These are phyloP conservation scores for Pluvialis apricaria DNA, from an alignment of 2,113 vertebrate genomes.

Conservation along the genomic window DNA sequence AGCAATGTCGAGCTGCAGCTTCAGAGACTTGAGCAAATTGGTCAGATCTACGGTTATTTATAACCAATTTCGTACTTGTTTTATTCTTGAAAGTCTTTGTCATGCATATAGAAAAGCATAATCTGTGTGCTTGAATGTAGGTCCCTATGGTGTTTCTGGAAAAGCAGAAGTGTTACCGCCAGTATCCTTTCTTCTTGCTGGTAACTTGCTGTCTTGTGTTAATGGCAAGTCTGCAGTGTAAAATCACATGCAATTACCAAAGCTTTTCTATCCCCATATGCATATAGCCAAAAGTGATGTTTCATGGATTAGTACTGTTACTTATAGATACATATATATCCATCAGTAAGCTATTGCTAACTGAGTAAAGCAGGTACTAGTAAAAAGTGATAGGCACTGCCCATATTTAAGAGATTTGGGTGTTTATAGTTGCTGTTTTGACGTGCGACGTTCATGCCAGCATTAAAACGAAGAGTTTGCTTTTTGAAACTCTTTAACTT, in stretches of 20 bases:
- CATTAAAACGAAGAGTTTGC: conserved; percentile 2
- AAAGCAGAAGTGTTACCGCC: conserved; percentile 20
- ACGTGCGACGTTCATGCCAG: conserved; percentile 31
- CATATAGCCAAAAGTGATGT: conserved; percentile 45
- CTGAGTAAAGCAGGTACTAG: conserved; percentile 39
- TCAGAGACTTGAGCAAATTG: conserved; percentile 36
- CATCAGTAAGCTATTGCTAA: conserved; percentile 15
- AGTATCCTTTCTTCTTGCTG: conserved; percentile 36
- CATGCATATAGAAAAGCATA: not conserved
- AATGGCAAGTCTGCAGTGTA: conserved; percentile 50
- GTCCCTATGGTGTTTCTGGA: conserved; percentile 32
- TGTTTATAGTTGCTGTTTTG: conserved; percentile 42
- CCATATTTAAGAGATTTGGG: conserved; percentile 16
- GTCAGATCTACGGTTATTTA: conserved; percentile 15
- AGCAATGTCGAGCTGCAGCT: not conserved
- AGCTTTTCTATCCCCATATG: conserved; percentile 66
- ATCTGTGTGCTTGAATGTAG: conserved; percentile 52
- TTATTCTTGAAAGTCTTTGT: conserved; percentile 32
- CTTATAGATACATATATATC: not conserved
- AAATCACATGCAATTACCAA: conserved; percentile 64
- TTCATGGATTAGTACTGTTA: conserved; percentile 51
- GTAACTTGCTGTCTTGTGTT: conserved; percentile 58
- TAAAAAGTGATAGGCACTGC: conserved; percentile 8
- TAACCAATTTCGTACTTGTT: conserved; percentile 1
- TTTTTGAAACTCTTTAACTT: conserved; percentile 23